Evolutionary conservation across 1,140 invertebrate species (phyloP), one percentile per base, ranked within the genome.

Genomic region (Magallana angulata): DNA sequence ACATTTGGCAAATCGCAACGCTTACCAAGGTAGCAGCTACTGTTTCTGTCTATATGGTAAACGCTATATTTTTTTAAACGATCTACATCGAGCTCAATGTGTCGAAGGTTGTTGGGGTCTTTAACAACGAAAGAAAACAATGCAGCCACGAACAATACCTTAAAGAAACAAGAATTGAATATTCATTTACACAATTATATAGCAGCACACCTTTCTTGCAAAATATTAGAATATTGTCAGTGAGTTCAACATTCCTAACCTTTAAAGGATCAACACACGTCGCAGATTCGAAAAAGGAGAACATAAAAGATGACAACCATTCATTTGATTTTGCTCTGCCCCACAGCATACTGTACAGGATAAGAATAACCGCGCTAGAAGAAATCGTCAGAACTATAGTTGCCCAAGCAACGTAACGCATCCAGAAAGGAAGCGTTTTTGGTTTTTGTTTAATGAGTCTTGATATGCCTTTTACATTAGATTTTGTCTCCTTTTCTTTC

Each of bases 211-310:
- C 36, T 48, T 48, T 48, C 36, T 2, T 48, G 36, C 36, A 48
- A 48, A 48, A 2, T 48, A 4, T 48, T 48, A 4, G 0, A 48
- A 48, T 48, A 48, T 48, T 48, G 3, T 48, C 36, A 48, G 2
- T 2, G 36, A 2, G 36, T 48, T 48, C 36, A 48, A 48, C 36
- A 12, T 36, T 16, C 62, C 18, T 57, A 89, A 93, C 91, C 92
- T 93, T 93, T 3, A 92, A 57, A 24, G 91, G 92, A 87, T 93
- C 92, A 57, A 93, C 76, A n/a, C 92, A 16, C 12, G 92, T 18
- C 16, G 91, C 57, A 7, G 92, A 92, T 59, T 90, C 76, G 11
- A 93, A 56, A 64, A 92, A 91, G 11, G 92, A 91, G 14, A 92
- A 81, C 9, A 93, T 84, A 16, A 93, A 90, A 1, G 90, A 84